Evolutionary conservation across 2,113 vertebrate species (phyloP), one percentile per base, ranked within the genome.

Genomic region (Furnarius figulus): DNA sequence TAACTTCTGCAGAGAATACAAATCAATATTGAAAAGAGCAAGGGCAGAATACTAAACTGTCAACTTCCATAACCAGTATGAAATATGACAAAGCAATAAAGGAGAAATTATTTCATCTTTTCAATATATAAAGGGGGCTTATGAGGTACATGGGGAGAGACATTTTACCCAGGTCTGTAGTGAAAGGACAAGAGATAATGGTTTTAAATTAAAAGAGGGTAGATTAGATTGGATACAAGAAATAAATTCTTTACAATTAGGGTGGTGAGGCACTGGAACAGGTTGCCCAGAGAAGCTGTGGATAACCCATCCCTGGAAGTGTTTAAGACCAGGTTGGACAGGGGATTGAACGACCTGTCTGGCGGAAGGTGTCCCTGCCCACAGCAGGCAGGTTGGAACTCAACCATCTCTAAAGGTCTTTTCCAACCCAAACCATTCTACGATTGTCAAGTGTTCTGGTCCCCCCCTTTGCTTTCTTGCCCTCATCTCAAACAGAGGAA

Each of bases 1-100:
- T 74, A 91, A 82, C 4, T 17, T 65, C 70, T 92, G 40, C 62
- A 92, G 63, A 87, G 85, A 85, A 89, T 24, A 80, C 37, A 94
- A 66, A 95, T 79, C 92, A 93, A 65, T 90, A 89, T 25, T 83
- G 79, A 92, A 96, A 96, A 89, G 52, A 92, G 39, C n/a, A 85
- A 67, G 52, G 37, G n/a, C 28, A 94, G 94, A 95, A 97, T 71
- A 90, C 47, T 77, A 49, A 90, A 58, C 5, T 65, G 79, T 90
- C 6, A 18, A 61, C 37, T 90, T 66, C 66, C 35, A 46, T 40
- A 85, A 80, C 22, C 39, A n/a, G 27, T 49, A 81, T 71, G 63
- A 96, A 94, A 95, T 65, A 89, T 5, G 63, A 92, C 71, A 82
- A 3, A 44, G 59, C 66, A 58, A 50, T 74, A 94, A 74, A 19